Evolutionary conservation across 2,888 invertebrate genomes (phyloP), one percentile per base, ranked within the genome.

Genomic region (Ennomos erosarius): DNA sequence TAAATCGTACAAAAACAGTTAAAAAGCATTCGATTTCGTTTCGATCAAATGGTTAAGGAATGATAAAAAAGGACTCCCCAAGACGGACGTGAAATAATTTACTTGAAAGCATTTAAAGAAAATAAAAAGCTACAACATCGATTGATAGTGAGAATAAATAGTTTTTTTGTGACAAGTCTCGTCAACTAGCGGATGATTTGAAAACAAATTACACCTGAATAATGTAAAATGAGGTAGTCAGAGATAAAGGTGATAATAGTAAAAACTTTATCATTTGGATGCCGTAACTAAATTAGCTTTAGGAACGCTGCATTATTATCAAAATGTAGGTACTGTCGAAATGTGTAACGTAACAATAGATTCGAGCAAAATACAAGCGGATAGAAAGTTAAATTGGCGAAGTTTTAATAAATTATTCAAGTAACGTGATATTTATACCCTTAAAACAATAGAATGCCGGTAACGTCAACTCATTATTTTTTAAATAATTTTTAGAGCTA

Each of bases 401-500:
- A 59, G 50, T 55, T 54, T 51, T 38, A 13, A 40, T 49, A 49
- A 50, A 55, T 58, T 57, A 63, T 65, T 77, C 74, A 68, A 72
- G 84, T 73, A 69, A 84, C 70, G 67, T 65, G 68, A 85, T 79
- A 82, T 71, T 79, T 72, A n/a, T n/a, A 68, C 76, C 73, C 74
- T 59, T 64, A 76, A 79, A n/a, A n/a, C 75, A 75, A 78, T 74
- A 75, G 74, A 79, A 73, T 77, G 72, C 34, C 44, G 39, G 51
- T 55, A 55, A 67, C 69, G 68, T 72, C 73, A 74, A 67, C 79
- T 85, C 84, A 83, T 85, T 85, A 84, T 82, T 87, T 85, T 77
- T 84, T 82, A 76, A 26, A 80, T 74, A 74, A 76, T 80, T 82
- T 82, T 78, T 74, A 69, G 75, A 77, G 88, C 84, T 83, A 89